phyloP scores from a whole-genome alignment of 2,113 vertebrate species.

The Strix aluco region DNA sequence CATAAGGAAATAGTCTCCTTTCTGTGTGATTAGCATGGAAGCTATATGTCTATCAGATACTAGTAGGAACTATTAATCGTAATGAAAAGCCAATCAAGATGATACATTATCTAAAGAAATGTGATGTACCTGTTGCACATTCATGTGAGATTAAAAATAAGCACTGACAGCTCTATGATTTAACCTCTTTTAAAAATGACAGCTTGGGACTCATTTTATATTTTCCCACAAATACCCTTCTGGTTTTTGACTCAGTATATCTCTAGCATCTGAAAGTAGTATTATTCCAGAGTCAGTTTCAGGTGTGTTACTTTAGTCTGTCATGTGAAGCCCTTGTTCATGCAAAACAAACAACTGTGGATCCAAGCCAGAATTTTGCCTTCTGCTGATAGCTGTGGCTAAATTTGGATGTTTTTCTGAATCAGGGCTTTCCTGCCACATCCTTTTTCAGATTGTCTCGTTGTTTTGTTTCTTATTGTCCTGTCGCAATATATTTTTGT shows the following conservation, averaged over 20 bases:
- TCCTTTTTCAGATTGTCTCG: not conserved
- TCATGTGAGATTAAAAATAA: not conserved
- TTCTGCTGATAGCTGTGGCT: not conserved
- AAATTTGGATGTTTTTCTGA: not conserved
- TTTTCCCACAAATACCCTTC: not conserved
- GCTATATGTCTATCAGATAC: not conserved
- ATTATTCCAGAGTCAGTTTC: not conserved
- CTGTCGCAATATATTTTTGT: not conserved
- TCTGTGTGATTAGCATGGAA: not conserved
- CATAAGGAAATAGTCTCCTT: not conserved
- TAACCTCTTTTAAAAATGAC: not conserved
- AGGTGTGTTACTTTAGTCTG: not conserved
- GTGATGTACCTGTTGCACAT: not conserved
- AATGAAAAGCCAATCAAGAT: not conserved
- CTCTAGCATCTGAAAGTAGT: not conserved
- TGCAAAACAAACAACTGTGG: not conserved
- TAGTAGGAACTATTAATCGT: not conserved
- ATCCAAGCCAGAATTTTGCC: not conserved
- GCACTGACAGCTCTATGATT: not conserved
- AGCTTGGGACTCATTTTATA: not conserved
- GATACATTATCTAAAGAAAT: not conserved
- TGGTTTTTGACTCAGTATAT: not conserved
- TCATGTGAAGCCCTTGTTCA: not conserved
- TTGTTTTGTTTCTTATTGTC: not conserved
- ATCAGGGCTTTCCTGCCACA: not conserved